A percentile compares a stretch with the other conserved stretches of the same genome.
These are phyloP conservation scores for Tetramorium bicarinatum DNA, from an alignment of 2,888 invertebrate species.

Conservation along the genomic window DNA sequence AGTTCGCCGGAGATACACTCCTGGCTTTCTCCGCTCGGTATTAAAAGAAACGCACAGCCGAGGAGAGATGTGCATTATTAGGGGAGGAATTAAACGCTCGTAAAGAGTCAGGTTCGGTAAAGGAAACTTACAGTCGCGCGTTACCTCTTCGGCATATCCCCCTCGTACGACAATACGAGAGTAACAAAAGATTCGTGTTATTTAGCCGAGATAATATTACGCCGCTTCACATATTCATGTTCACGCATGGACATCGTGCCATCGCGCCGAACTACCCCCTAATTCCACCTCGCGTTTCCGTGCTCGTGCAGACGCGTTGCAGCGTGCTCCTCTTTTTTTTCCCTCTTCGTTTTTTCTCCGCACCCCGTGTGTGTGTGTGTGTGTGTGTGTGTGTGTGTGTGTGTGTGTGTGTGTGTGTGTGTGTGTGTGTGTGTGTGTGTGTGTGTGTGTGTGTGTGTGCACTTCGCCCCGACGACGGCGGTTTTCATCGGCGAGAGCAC, in stretches of 20 bases:
- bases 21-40: neutral
- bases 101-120: neutral
- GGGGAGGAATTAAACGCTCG: neutral
- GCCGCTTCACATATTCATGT: neutral
- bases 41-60: neutral
- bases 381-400: no score
- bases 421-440: no score
- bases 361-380: conserved; percentile 8
- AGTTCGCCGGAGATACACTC: neutral
- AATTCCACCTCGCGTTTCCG: conserved; percentile 15
- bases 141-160: neutral
- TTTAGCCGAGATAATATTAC: conserved; percentile 15
- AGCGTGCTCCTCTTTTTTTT: neutral
- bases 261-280: conserved; percentile 5
- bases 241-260: neutral
- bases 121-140: neutral
- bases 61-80: neutral
- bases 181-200: conserved; percentile 12
- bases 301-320: conserved; percentile 28
- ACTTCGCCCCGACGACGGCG: conserved; percentile 36
- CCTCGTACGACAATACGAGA: neutral
- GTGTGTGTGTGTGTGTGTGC: conserved; percentile 34
- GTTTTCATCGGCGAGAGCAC: conserved; percentile 26
- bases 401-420: no score
- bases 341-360: neutral